A percentile compares a stretch with the other conserved stretches of the same genome.
phyloP scores from a whole-genome alignment of 92 coral and sea anemone species.

The Meandrina meandrites region DNA sequence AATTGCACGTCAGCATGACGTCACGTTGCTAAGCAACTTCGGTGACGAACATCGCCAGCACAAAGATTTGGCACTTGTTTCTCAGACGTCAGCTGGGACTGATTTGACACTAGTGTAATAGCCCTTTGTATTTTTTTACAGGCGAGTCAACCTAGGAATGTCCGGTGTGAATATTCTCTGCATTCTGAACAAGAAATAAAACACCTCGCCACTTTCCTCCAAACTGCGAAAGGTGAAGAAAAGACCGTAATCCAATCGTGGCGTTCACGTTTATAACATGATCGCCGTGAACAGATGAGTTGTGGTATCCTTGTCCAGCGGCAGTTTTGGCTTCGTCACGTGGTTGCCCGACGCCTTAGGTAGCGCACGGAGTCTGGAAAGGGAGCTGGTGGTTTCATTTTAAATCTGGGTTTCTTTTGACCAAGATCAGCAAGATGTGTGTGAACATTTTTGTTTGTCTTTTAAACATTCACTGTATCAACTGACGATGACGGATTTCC shows the following conservation, averaged over 20 bases:
- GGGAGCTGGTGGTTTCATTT: not conserved
- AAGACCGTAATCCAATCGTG: not conserved
- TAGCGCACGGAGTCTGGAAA: not conserved
- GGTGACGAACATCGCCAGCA: too few relatives aligned
- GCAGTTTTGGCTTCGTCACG: not conserved
- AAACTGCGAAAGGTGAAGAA: not conserved
- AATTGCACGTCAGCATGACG: too few relatives aligned
- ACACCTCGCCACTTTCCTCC: not conserved
- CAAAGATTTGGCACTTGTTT: not conserved
- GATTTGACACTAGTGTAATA: too few relatives aligned
- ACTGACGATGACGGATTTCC: too few relatives aligned
- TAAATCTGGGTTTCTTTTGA: too few relatives aligned
- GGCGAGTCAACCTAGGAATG: conserved; percentile 89
- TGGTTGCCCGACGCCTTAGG: not conserved
- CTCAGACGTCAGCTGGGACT: not conserved
- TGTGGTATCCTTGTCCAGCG: not conserved
- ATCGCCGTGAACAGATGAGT: not conserved
- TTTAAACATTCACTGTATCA: too few relatives aligned
- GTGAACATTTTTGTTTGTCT: too few relatives aligned
- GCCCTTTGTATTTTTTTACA: conserved; percentile 22
- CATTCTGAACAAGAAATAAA: conserved; percentile 79
- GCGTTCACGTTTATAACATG: not conserved
- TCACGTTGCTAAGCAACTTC: too few relatives aligned
- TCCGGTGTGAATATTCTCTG: conserved; percentile 95
- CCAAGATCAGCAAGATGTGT: too few relatives aligned